phyloP scores from a whole-genome alignment of 2,888 invertebrate genomes.

The Lordiphosa fenestrarum region DNA sequence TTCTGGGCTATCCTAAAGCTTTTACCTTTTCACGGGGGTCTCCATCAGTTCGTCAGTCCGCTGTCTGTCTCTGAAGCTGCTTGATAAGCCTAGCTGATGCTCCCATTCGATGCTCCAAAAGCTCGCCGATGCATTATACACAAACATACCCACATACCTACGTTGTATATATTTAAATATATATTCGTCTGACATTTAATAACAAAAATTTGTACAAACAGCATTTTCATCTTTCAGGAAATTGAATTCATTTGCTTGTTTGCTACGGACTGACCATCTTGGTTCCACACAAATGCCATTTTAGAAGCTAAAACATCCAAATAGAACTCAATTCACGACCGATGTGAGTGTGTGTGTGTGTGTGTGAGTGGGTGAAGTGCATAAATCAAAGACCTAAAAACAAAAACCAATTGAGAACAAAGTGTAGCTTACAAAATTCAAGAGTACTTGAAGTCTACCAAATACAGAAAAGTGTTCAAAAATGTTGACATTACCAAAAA shows the following conservation, averaged over 20 bases:
- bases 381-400: slow-evolving; percentile 1
- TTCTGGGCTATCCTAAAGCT: slow-evolving; percentile 5
- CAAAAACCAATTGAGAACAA: background rate
- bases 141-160: slow-evolving; percentile 5
- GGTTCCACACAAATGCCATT: slow-evolving; percentile 4
- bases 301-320: slow-evolving; percentile 3
- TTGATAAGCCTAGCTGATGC: slow-evolving; percentile 44
- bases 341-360: too few relatives aligned
- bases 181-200: slow-evolving; percentile 14
- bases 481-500: slow-evolving; percentile 39
- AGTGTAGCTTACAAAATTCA: slow-evolving; percentile 12
- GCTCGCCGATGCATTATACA: slow-evolving; percentile 21
- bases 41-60: slow-evolving; percentile 8
- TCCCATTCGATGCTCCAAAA: slow-evolving; percentile 38
- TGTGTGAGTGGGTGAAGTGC: slow-evolving; percentile 13
- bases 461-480: slow-evolving; percentile 1
- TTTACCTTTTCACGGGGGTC: background rate
- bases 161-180: slow-evolving; percentile 5
- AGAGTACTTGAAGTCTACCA: slow-evolving; percentile 1
- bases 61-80: slow-evolving; percentile 8
- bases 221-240: slow-evolving; percentile 32
- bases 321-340: background rate
- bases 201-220: slow-evolving; percentile 17
- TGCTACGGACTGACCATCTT: slow-evolving; percentile 5
- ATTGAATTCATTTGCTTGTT: slow-evolving; percentile 12